Conservation (phyloP, 2,888 invertebrate species). For the Drosophila sordidula region DNA sequence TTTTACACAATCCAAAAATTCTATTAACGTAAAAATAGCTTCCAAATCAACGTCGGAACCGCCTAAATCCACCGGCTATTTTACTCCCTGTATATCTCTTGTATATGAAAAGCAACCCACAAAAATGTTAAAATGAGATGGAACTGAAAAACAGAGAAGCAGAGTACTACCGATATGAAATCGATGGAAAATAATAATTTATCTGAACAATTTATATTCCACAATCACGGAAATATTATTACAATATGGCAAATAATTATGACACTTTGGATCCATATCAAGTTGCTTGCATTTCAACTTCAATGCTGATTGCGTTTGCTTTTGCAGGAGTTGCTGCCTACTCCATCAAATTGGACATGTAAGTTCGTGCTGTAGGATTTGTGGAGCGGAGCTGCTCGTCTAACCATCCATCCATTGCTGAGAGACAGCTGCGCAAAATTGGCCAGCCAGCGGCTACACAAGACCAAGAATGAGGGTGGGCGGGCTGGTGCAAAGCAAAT, state of each 20-base stretch:
- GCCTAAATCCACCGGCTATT: no score
- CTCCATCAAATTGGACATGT: conserved; percentile 52
- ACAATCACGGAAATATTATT: no score
- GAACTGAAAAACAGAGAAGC: no score
- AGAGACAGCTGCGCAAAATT: conserved; percentile 62
- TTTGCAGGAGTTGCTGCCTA: conserved; percentile 28
- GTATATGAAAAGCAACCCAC: no score
- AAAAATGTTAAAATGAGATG: no score
- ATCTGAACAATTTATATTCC: no score
- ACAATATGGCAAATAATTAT: neutral
- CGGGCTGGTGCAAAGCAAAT: conserved; percentile 9
- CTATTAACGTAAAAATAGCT: no score
- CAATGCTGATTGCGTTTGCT: conserved; percentile 5
- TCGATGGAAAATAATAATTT: no score
- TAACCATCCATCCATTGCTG: conserved; percentile 52
- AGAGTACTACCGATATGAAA: no score
- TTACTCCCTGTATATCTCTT: no score
- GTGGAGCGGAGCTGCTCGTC: conserved; percentile 39
- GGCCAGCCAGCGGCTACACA: conserved; percentile 27
- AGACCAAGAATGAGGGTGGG: neutral
- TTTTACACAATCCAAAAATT: no score
- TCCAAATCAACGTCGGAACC: no score
- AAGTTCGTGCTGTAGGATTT: conserved; percentile 37
- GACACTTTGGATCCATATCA: neutral
- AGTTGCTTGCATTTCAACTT: neutral